phyloP scores from a whole-genome alignment of 2,797 vertebrate species.

The Clarias platycephalus region DNA sequence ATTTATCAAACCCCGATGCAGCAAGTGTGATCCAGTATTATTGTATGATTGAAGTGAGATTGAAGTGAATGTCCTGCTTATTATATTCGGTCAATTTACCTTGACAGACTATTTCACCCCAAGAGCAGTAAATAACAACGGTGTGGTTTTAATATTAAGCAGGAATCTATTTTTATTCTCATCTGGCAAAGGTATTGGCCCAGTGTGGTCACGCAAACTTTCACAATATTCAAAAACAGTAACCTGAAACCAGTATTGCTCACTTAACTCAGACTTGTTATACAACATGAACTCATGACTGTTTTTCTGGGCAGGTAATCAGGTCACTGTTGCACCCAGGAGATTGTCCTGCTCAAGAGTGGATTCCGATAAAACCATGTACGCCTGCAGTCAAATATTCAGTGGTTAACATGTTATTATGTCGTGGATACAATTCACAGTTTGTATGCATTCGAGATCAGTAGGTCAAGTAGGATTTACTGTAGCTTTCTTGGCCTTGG shows the following conservation, averaged over 20 bases:
- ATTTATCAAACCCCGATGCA: too few species aligned
- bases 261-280: constrained; percentile 49
- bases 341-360: constrained; percentile 56
- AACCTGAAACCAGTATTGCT: constrained; percentile 46
- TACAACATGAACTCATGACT: constrained; percentile 52
- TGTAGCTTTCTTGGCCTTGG: constrained; percentile 42
- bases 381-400: constrained; percentile 32
- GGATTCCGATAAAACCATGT: constrained; percentile 39
- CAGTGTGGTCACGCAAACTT: constrained; percentile 23
- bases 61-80: neutral
- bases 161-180: constrained; percentile 37
- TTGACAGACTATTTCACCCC: neutral
- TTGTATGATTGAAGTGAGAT: neutral
- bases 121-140: constrained; percentile 4
- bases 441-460: constrained; percentile 38
- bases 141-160: constrained; percentile 25
- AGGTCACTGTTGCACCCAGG: constrained; percentile 58
- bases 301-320: constrained; percentile 53
- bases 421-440: constrained; percentile 35
- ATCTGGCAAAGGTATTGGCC: constrained; percentile 26
- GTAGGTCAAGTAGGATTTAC: constrained; percentile 46
- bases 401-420: constrained; percentile 39
- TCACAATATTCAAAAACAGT: constrained; percentile 32
- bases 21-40: neutral
- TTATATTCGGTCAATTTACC: neutral